Base-by-base conservation (phyloP, 2,797 vertebrate genomes). In the Crocodylus rhombifer region DNA sequence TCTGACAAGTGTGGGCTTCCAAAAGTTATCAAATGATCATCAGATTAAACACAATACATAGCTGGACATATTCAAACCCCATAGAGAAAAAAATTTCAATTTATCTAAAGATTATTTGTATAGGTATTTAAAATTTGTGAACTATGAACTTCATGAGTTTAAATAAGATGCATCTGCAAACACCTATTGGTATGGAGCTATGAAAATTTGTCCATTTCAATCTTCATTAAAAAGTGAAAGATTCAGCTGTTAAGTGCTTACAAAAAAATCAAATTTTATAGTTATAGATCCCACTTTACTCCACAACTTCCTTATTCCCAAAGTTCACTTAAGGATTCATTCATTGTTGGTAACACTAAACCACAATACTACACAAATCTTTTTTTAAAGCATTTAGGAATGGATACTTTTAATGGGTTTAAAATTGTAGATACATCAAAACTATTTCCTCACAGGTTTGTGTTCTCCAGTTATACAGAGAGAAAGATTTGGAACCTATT, bases 361-460 rank as follows among this genome's bases (percentile, higher is more conserved):
- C 9, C 42, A 84, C 17, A 64, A 51, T 12, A 55, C 12, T 36
- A 76, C 28, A n/a, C 65, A 57, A 58, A 28, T 21, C 17, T 16
- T 23, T 13, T 25, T 71, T 42, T 21, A 60, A 60, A 60, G 20
- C 58, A 16, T 60, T 60, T 60, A 51, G 9, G 42, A 51, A 51
- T 60, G 64, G 86, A 78, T 5, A n/a, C 7, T 61, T 21, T 7
- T 0, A 33, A 8, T 6, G 2, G 18, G 73, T 81, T 17, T 33
- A 25, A 80, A 26, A 36, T 28, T 78, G 84, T 67, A 87, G 74
- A 30, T 14, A 30, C 0, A 20, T 25, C 57, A 23, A 13, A 42
- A 4, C 73, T 28, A 62, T 1, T 7, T 51, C 18, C n/a, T 30
- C 17, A 0, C 1, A 57, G 1, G 1, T 28, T 81, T 74, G 42